These are phyloP conservation scores for Cydia pomonella DNA, from an alignment of 1,140 invertebrate genomes.

Conservation along the genomic window DNA sequence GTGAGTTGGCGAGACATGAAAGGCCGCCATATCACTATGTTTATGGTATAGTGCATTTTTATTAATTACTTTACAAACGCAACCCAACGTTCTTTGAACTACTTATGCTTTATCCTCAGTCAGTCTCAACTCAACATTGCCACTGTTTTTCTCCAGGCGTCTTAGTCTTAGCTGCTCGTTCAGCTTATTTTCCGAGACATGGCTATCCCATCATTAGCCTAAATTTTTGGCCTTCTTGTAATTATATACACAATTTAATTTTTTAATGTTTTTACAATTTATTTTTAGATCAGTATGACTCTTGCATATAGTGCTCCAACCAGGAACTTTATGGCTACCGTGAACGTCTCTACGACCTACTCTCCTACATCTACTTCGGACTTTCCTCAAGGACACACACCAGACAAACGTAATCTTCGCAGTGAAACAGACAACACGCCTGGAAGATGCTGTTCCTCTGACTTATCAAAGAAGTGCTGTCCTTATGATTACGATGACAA, in stretches of 20 bases:
- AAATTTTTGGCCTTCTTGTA: too few relatives aligned
- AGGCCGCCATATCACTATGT: conserved; percentile 1
- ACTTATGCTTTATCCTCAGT: not conserved
- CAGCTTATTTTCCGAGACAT: too few relatives aligned
- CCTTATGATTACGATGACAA: not conserved
- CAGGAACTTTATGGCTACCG: not conserved
- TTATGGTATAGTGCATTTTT: not conserved
- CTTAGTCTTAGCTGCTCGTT: not conserved
- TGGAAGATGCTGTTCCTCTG: not conserved
- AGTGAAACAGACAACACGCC: not conserved
- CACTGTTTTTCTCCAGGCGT: not conserved
- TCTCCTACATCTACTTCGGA: not conserved
- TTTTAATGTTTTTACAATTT: not conserved
- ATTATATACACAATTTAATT: too few relatives aligned
- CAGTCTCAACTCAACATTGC: not conserved
- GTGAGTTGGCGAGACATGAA: conserved; percentile 4
- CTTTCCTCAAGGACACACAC: not conserved
- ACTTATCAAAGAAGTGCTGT: not conserved
- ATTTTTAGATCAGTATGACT: not conserved
- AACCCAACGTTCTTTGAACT: not conserved
- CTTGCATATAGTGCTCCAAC: not conserved
- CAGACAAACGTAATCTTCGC: not conserved
- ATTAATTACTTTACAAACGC: not conserved
- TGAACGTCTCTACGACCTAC: not conserved
- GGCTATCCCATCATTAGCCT: too few relatives aligned